Percentiles rank a stretch among this genome's conserved stretches.
Evolutionary conservation across 2,888 invertebrate species (phyloP).

Genomic region (Furcula furcula): DNA sequence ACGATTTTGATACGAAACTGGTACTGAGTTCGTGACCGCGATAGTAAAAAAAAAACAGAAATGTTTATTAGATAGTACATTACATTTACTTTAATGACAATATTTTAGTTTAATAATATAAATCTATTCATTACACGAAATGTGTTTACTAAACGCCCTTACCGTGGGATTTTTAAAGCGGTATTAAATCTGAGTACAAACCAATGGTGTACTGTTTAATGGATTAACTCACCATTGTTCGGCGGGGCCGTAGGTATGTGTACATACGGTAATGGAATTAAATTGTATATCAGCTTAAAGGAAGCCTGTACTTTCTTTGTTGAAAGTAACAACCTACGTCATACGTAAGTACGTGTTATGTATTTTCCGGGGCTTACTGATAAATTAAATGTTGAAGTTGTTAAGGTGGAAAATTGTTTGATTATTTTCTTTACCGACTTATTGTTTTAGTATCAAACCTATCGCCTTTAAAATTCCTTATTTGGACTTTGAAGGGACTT

Average conservation of each 20-base stretch:
- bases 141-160: background rate
- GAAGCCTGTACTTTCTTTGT: conserved; percentile 26
- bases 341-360: too few relatives aligned
- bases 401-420: background rate
- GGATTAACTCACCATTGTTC: conserved; percentile 49
- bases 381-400: background rate
- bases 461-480: too few relatives aligned
- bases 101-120: background rate
- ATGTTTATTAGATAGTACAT: too few relatives aligned
- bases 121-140: background rate
- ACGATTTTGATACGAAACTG: too few relatives aligned
- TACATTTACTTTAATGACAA: too few relatives aligned
- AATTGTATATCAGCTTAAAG: conserved; percentile 42
- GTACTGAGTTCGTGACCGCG: too few relatives aligned
- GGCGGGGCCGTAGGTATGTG: conserved; percentile 26
- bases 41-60: too few relatives aligned
- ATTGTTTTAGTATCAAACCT: too few relatives aligned
- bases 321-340: conserved; percentile 1
- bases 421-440: too few relatives aligned
- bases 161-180: background rate
- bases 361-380: too few relatives aligned
- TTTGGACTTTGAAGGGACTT: too few relatives aligned
- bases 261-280: conserved; percentile 51
- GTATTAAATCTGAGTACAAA: conserved; percentile 10
- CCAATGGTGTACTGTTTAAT: conserved; percentile 43